These are phyloP conservation scores for Adelges cooleyi DNA, from an alignment of 1,140 invertebrate genomes.

Conservation along the genomic window DNA sequence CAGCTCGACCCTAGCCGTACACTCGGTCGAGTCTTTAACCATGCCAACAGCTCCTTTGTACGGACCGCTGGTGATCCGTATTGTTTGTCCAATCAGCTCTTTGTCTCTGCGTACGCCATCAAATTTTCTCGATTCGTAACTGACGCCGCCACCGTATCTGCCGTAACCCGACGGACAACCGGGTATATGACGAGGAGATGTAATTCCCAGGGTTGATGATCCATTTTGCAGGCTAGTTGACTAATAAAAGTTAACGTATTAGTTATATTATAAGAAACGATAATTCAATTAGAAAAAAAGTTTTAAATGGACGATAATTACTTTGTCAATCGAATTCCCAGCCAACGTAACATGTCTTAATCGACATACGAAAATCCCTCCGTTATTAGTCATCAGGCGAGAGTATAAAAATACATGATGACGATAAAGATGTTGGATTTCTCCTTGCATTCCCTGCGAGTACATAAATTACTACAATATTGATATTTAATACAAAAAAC, in stretches of 20 bases:
- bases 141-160: slow-evolving; percentile 50
- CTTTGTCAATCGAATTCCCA: slow-evolving; percentile 53
- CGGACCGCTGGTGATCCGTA: slow-evolving; percentile 92
- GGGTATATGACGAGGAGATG: slow-evolving; percentile 44
- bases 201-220: slow-evolving; percentile 36
- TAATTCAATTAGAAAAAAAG: background rate
- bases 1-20: slow-evolving; percentile 88
- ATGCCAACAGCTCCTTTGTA: slow-evolving; percentile 84
- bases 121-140: slow-evolving; percentile 62
- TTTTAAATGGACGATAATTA: background rate
- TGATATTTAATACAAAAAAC: background rate
- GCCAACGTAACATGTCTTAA: slow-evolving; percentile 81
- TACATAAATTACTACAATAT: background rate
- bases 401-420: slow-evolving; percentile 91
- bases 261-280: too few relatives aligned
- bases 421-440: slow-evolving; percentile 91
- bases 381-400: slow-evolving; percentile 85
- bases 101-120: slow-evolving; percentile 64
- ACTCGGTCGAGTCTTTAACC: slow-evolving; percentile 87
- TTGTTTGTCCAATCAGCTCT: slow-evolving; percentile 89
- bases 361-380: slow-evolving; percentile 95
- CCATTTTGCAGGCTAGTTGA: slow-evolving; percentile 27
- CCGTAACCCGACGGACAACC: slow-evolving; percentile 41
- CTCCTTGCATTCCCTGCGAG: slow-evolving; percentile 68
- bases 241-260: background rate